phyloP scores from a whole-genome alignment of 2,113 vertebrate species.

The Mustela lutreola region DNA sequence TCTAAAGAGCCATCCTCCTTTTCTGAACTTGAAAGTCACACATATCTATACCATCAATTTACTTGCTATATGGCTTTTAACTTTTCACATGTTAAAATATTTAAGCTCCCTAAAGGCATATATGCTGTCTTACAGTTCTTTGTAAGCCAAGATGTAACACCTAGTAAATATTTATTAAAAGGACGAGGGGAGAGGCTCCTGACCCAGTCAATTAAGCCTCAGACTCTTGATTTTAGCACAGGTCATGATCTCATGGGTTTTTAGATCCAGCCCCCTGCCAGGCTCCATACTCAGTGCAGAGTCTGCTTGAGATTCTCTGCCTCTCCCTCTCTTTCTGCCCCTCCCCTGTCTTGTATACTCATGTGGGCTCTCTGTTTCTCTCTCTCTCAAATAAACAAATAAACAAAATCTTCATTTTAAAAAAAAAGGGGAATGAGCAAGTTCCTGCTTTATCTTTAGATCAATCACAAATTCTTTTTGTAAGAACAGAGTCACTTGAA shows the following conservation, averaged over 20 bases:
- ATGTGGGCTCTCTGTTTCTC: background rate
- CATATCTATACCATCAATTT: background rate
- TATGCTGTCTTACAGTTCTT: background rate
- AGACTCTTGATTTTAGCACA: background rate
- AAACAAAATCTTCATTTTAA: background rate
- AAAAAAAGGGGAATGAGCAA: background rate
- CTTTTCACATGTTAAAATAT: background rate
- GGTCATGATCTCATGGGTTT: background rate
- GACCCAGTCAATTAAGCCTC: background rate
- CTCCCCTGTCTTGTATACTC: background rate
- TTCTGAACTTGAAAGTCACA: background rate
- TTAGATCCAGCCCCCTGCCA: background rate
- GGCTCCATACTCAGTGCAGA: background rate
- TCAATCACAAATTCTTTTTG: conserved; percentile 5
- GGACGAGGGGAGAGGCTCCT: background rate
- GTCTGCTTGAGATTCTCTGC: background rate
- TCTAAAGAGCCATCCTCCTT: background rate
- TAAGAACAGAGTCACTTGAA: background rate
- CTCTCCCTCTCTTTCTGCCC: background rate
- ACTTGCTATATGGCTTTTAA: background rate
- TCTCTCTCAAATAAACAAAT: background rate
- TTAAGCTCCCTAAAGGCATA: background rate
- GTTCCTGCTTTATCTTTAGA: background rate
- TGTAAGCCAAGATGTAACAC: background rate
- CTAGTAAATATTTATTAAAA: conserved; percentile 36